phyloP scores from a whole-genome alignment of 2,888 invertebrate species.

The Azorinus chamasolen region DNA sequence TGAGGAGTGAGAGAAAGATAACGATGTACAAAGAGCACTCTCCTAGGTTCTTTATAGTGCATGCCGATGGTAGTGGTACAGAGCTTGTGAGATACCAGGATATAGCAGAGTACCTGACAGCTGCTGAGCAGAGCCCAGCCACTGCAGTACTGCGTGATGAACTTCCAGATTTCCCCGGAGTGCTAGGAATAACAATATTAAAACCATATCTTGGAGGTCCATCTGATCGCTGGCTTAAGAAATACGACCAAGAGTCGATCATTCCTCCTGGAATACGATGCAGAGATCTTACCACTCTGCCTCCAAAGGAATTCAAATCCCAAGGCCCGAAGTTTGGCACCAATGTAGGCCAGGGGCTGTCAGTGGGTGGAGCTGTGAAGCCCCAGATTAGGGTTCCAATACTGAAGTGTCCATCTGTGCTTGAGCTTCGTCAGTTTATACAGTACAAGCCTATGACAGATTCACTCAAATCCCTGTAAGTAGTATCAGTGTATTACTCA shows the following conservation, averaged over 20 bases:
- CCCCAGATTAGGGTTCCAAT: conserved; percentile 70
- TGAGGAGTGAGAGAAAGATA: conserved; percentile 68
- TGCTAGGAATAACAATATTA: conserved; percentile 83
- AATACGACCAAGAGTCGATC: conserved; percentile 83
- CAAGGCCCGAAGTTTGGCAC: conserved; percentile 84
- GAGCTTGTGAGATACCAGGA: conserved; percentile 85
- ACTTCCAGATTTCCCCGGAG: conserved; percentile 84
- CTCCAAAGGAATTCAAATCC: conserved; percentile 82
- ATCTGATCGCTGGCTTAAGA: conserved; percentile 84
- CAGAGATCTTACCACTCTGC: conserved; percentile 83
- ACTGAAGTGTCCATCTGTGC: conserved; percentile 82
- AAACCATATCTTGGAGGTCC: conserved; percentile 80
- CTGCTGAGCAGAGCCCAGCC: conserved; percentile 83
- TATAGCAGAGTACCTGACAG: conserved; percentile 82
- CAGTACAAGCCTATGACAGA: conserved; percentile 84
- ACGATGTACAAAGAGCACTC: conserved; percentile 81
- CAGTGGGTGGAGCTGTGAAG: conserved; percentile 79
- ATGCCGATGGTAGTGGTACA: conserved; percentile 84
- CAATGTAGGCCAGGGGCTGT: conserved; percentile 83
- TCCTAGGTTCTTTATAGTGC: conserved; percentile 84
- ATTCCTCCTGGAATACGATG: conserved; percentile 84
- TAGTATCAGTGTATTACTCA: conserved; percentile 1
- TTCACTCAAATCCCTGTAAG: conserved; percentile 76
- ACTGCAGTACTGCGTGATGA: conserved; percentile 84
- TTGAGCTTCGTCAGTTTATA: conserved; percentile 83